Conservation (phyloP, 1,140 invertebrate genomes). For the Elymnias hypermnestra region DNA sequence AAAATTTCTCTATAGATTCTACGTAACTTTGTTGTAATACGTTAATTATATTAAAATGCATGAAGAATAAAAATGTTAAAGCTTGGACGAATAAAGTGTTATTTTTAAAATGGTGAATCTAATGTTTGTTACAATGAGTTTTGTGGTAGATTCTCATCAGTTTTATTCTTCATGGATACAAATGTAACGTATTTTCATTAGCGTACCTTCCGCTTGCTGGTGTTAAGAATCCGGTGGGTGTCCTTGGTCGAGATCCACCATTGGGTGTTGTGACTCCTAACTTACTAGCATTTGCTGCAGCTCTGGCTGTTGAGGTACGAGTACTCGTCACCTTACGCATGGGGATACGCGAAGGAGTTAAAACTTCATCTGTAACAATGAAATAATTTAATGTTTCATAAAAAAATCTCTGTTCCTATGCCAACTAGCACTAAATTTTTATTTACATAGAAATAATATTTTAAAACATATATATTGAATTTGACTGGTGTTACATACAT, state of each 20-base stretch:
- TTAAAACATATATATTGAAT: too few species aligned
- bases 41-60: not conserved
- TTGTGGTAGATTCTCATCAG: too few species aligned
- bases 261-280: slow-evolving; percentile 67
- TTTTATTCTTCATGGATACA: slow-evolving; percentile 2
- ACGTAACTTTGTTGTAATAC: too few species aligned
- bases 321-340: slow-evolving; percentile 79
- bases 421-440: too few species aligned
- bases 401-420: too few species aligned
- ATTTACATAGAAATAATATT: too few species aligned
- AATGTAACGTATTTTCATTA: not conserved
- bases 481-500: too few species aligned
- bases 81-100: too few species aligned
- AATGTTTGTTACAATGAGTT: too few species aligned
- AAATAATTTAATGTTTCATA: not conserved
- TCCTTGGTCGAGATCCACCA: slow-evolving; percentile 80
- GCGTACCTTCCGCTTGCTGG: slow-evolving; percentile 81
- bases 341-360: slow-evolving; percentile 85
- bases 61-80: slow-evolving; percentile 1
- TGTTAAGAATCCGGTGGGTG: slow-evolving; percentile 84
- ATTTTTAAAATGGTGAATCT: too few species aligned
- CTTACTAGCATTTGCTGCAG: slow-evolving; percentile 74
- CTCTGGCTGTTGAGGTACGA: slow-evolving; percentile 71
- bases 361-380: slow-evolving; percentile 77
- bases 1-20: not conserved